Evolutionary conservation across 2,797 vertebrate species (phyloP), one percentile per base, ranked within the genome.

Genomic region (Merluccius polli): DNA sequence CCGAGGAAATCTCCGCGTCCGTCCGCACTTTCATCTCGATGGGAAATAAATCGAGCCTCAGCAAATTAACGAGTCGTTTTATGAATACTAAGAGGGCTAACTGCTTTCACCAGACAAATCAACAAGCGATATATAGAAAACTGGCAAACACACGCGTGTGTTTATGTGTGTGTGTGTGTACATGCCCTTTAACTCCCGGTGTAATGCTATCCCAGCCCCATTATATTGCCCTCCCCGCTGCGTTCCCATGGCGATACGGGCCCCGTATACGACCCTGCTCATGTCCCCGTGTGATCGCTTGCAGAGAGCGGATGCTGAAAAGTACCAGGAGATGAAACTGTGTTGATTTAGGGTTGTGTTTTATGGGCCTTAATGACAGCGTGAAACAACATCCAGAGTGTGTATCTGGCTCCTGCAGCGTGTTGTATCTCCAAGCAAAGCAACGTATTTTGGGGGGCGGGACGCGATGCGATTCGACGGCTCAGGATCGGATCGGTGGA

Each of bases 211-310:
- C 75, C 80, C 74, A 77, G 83, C 83, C 82, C 80, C 59, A 65
- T 65, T 27, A 78, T 80, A 80, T 48, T 84, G 83, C 80, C 85
- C 78, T 75, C 77, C 81, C 76, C 52, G 68, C 78, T 89, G 81
- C 87, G 83, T 89, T 92, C 86, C 79, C 70, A 32, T 88, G 88
- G 87, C 88, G 90, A 87, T 77, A 85, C 82, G 80, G 80, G 82
- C 86, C 86, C 87, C 79, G 77, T 84, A 84, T 73, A 82, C 74
- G 74, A 77, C 84, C 81, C 78, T 70, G 77, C 83, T 81, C 74
- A 78, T 84, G 77, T 85, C 80, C 80, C 52, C 33, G 73, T 15
- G 12, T 70, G 77, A 74, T 75, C 44, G 12, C 41, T 75, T 72
- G 52, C 80, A 75, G 73, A 82, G 76, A 69, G 71, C 63, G 80